These are phyloP conservation scores for Natator depressus DNA, from an alignment of 2,113 vertebrate genomes.

Conservation along the genomic window DNA sequence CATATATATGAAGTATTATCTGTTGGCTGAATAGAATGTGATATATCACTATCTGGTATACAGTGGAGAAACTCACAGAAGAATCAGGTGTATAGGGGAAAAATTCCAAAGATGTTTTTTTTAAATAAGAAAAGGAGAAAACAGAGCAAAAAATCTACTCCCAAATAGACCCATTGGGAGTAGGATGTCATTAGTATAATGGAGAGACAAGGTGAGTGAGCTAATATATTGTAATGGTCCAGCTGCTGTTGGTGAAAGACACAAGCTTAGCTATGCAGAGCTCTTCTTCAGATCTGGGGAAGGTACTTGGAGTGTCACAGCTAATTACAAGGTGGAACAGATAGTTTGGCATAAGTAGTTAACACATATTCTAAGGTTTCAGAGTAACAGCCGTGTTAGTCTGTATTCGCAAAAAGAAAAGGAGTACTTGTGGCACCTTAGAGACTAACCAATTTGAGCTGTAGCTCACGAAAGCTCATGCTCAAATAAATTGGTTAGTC, in stretches of 20 bases:
- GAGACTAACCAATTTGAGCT: too few relatives aligned
- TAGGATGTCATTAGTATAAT: not conserved
- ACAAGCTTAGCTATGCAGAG: not conserved
- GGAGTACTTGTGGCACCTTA: too few relatives aligned
- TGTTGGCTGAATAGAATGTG: not conserved
- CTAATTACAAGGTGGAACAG: not conserved
- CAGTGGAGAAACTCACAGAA: not conserved
- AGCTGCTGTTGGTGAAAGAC: not conserved
- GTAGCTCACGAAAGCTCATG: too few relatives aligned
- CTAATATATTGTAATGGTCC: not conserved
- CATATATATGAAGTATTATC: not conserved
- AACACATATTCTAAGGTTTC: not conserved
- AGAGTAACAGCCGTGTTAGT: too few relatives aligned
- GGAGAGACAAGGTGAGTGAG: not conserved
- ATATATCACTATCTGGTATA: not conserved
- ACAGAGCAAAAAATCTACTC: not conserved
- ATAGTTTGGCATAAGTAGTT: not conserved
- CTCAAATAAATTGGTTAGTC: too few relatives aligned
- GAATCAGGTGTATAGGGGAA: not conserved
- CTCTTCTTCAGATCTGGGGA: not conserved
- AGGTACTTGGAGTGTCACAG: not conserved
- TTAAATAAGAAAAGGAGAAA: not conserved
- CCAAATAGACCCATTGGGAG: not conserved
- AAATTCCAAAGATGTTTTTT: not conserved
- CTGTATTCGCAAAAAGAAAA: too few relatives aligned